These are phyloP conservation scores for Anhinga rufa DNA, from an alignment of 2,113 vertebrate species.

Conservation along the genomic window DNA sequence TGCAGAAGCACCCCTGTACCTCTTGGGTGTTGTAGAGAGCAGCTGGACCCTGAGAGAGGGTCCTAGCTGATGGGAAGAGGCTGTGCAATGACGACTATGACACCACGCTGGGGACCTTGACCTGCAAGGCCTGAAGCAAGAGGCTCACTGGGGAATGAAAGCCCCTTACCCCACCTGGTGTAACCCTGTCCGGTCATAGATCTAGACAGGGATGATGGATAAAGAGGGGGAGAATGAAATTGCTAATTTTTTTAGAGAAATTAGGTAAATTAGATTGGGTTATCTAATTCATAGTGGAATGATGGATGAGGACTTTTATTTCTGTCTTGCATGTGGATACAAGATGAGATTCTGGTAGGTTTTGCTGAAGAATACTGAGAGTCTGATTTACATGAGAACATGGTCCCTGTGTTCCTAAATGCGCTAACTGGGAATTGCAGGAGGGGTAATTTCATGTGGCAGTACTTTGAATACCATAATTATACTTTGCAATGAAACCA, in stretches of 20 bases:
- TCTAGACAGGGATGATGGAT: not conserved
- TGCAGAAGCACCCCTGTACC: not conserved
- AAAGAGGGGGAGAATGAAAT: conserved; percentile 19
- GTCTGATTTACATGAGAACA: not conserved
- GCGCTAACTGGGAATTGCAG: not conserved
- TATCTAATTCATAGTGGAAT: conserved; percentile 37
- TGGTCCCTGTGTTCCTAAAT: not conserved
- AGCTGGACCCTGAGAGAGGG: not conserved
- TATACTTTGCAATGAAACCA: not conserved
- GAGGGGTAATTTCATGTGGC: not conserved
- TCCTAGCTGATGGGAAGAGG: not conserved
- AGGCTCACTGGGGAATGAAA: not conserved
- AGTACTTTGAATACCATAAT: not conserved
- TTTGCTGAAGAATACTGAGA: not conserved
- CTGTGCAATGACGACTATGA: not conserved
- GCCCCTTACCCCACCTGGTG: not conserved
- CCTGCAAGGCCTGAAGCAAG: not conserved
- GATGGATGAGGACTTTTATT: conserved; percentile 24
- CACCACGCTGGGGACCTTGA: not conserved
- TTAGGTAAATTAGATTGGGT: conserved; percentile 18
- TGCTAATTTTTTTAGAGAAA: not conserved
- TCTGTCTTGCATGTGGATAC: not conserved
- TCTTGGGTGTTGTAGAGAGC: not conserved
- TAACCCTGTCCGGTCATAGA: not conserved
- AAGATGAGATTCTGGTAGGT: not conserved